phyloP scores from a whole-genome alignment of 1,140 invertebrate genomes.

The Nautilus pompilius region DNA sequence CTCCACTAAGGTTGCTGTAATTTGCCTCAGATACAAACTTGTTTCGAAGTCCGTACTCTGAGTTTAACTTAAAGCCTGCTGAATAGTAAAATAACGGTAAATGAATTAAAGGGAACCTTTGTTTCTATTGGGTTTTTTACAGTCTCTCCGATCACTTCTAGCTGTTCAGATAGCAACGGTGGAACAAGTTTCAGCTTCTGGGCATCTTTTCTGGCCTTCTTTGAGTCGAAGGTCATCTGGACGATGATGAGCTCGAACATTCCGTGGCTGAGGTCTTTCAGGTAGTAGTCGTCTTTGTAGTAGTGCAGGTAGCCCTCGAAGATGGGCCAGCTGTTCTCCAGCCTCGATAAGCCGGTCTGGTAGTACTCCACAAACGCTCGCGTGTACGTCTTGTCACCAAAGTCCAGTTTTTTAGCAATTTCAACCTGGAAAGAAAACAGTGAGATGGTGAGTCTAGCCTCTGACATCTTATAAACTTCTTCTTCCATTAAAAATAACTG shows the following conservation, averaged over 20 bases:
- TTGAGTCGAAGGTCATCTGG: background rate
- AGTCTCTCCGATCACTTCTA: background rate
- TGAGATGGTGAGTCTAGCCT: too few species aligned
- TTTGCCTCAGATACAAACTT: too few species aligned
- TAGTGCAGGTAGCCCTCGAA: background rate
- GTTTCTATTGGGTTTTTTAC: background rate
- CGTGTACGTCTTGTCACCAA: background rate
- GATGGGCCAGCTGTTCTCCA: background rate
- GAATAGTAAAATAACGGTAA: too few species aligned
- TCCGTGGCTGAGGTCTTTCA: background rate
- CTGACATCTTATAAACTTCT: too few species aligned
- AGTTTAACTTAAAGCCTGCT: too few species aligned
- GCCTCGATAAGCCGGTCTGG: background rate
- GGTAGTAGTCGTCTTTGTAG: background rate
- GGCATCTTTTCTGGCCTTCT: background rate
- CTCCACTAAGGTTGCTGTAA: too few species aligned
- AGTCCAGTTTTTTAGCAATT: background rate
- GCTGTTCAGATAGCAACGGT: background rate
- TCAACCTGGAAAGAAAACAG: background rate
- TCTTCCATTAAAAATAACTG: too few species aligned
- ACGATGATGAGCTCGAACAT: background rate
- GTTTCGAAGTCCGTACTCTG: too few species aligned
- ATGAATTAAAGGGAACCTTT: too few species aligned
- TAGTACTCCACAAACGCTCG: constrained; percentile 2
- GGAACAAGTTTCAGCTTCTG: background rate